These are phyloP conservation scores for Pangasius krempfi DNA, from an alignment of 2,797 vertebrate genomes.

Conservation along the genomic window DNA sequence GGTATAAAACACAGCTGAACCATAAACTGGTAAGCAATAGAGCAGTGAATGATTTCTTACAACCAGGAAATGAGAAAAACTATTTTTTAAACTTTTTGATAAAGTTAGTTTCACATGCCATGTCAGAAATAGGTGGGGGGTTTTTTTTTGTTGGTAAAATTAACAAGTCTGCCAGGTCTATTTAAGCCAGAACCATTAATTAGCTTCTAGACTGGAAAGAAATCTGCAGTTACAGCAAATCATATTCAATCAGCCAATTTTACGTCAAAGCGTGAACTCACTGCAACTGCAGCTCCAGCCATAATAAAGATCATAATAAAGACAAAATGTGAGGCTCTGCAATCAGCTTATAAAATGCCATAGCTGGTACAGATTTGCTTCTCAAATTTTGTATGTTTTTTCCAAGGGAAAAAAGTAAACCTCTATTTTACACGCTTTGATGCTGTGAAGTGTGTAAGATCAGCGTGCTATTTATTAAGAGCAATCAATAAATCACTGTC, in stretches of 20 bases:
- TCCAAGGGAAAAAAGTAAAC: background rate
- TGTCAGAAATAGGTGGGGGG: background rate
- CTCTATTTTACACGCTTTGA: background rate
- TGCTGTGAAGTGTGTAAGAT: background rate
- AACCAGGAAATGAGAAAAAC: background rate
- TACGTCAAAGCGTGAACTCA: background rate
- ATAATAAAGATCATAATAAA: background rate
- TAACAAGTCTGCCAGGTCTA: no score
- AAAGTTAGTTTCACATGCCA: background rate
- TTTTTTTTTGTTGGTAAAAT: background rate
- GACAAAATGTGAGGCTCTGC: background rate
- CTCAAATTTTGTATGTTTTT: background rate
- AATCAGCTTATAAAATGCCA: background rate
- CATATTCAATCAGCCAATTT: background rate
- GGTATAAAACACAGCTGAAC: slow-evolving; percentile 1
- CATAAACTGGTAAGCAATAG: slow-evolving; percentile 22
- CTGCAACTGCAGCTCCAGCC: background rate
- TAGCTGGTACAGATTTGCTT: background rate
- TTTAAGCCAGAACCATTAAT: background rate
- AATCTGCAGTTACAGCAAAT: background rate
- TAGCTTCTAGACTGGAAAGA: no score
- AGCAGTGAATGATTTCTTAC: background rate
- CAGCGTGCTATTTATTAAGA: background rate
- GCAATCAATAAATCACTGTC: background rate
- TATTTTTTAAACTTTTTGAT: background rate